Base-by-base conservation (phyloP, 2,888 invertebrate genomes). In the Heliconius erato region DNA sequence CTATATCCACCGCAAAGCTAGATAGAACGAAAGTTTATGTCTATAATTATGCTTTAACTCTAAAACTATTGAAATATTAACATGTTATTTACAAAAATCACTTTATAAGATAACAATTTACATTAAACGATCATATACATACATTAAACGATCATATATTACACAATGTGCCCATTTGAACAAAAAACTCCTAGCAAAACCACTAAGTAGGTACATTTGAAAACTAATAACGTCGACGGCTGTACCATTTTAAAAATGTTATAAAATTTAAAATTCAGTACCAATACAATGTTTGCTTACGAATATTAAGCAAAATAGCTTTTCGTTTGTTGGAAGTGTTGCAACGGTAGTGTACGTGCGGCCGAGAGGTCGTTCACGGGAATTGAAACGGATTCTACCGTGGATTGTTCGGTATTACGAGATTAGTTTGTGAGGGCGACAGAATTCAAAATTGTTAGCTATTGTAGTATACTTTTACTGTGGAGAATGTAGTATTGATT, bases 331-430 rank as follows among this genome's bases (percentile, higher is more conserved):
- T 77, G 35, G 72, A 71, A 81, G 80, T 78, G 84, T 77, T 69
- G 68, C 78, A 80, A 74, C 69, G 69, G 80, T 82, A 12, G 63
- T 11, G 63, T n/a, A 84, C 76, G 80, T 82, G 85, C 82, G 82
- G 82, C 82, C 72, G 81, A 82, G 84, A 80, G 79, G 84, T 84
- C 84, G 79, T 84, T 83, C 79, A 69, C 80, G 82, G 82, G 84
- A 83, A 85, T 85, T 83, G 83, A 84, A 85, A 82, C 83, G 83
- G 85, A 85, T 84, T 83, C 83, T 82, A 80, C 79, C 68, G 83
- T 77, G 83, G 83, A 84, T 83, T 83, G 84, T 84, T 83, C 80
- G 83, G 84, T 83, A 83, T 83, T 83, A 83, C 79, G 84, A 82
- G 81, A 82, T 82, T 85, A 84, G 79, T 79, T 79, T 69, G 74